These are phyloP conservation scores for Fabriciana adippe DNA, from an alignment of 2,888 invertebrate species.

Conservation along the genomic window DNA sequence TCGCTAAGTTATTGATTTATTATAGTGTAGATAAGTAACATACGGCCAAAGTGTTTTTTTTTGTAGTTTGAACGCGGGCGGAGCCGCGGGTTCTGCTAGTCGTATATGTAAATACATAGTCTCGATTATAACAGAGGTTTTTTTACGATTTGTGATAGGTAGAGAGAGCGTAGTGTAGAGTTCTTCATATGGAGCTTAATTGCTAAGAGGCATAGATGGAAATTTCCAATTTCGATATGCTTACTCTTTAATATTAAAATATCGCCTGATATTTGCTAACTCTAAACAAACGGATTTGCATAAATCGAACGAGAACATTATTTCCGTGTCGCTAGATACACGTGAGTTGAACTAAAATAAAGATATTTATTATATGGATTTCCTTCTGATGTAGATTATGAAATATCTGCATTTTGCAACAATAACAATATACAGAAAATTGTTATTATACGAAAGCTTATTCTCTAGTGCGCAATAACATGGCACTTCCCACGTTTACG, in stretches of 20 bases:
- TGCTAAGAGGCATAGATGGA: too few species aligned
- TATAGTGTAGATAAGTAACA: too few species aligned
- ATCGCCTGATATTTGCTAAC: neutral
- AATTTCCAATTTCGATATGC: too few species aligned
- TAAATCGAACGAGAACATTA: neutral
- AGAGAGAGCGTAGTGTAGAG: too few species aligned
- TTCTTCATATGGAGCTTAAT: too few species aligned
- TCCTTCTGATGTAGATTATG: slow-evolving; percentile 27
- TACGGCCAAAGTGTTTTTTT: too few species aligned
- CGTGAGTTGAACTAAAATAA: slow-evolving; percentile 5
- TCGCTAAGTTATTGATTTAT: too few species aligned
- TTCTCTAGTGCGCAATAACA: slow-evolving; percentile 58
- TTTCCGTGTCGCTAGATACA: neutral
- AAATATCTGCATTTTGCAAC: slow-evolving; percentile 23
- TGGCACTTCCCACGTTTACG: slow-evolving; percentile 60
- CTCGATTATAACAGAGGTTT: too few species aligned
- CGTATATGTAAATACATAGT: too few species aligned
- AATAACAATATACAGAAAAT: slow-evolving; percentile 38
- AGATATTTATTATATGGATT: slow-evolving; percentile 20
- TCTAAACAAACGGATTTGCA: neutral
- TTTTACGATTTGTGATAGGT: too few species aligned
- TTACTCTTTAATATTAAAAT: neutral
- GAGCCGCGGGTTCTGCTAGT: too few species aligned
- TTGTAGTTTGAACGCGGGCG: too few species aligned
- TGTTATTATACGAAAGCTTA: slow-evolving; percentile 45